Evolutionary conservation across 2,113 vertebrate species (phyloP).

Genomic region (Saimiri boliviensis): DNA sequence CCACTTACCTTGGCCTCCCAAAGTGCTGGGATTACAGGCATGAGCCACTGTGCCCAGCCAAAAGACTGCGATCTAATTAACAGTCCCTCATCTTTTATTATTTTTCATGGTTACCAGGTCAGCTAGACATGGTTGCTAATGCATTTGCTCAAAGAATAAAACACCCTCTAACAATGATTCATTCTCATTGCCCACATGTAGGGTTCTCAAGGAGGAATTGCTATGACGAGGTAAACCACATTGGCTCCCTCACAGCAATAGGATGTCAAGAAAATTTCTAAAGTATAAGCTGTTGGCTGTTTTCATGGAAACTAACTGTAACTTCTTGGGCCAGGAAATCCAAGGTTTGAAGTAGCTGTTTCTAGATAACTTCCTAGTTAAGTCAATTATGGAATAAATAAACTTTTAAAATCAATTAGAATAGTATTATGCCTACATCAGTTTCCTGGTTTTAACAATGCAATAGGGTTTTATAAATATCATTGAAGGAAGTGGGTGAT

Average conservation of each 20-base stretch:
- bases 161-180: not conserved
- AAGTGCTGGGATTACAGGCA: no score
- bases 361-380: not conserved
- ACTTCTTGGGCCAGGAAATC: not conserved
- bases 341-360: conserved; percentile 22
- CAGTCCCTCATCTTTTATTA: not conserved
- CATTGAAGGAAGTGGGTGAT: not conserved
- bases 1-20: no score
- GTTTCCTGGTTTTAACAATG: conserved; percentile 9
- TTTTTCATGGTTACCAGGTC: not conserved
- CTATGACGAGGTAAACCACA: not conserved
- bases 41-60: no score
- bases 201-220: not conserved
- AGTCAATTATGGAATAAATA: conserved; percentile 30
- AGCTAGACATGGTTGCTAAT: not conserved
- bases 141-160: not conserved
- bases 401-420: conserved; percentile 35
- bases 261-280: not conserved
- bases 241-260: not conserved
- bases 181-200: not conserved
- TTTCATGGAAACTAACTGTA: not conserved
- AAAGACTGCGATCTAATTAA: not conserved
- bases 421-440: not conserved
- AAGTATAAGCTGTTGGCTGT: not conserved
- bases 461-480: not conserved